Base-by-base conservation (phyloP, 92 coral and sea anemone species). In the Zoanthus sansibaricus region DNA sequence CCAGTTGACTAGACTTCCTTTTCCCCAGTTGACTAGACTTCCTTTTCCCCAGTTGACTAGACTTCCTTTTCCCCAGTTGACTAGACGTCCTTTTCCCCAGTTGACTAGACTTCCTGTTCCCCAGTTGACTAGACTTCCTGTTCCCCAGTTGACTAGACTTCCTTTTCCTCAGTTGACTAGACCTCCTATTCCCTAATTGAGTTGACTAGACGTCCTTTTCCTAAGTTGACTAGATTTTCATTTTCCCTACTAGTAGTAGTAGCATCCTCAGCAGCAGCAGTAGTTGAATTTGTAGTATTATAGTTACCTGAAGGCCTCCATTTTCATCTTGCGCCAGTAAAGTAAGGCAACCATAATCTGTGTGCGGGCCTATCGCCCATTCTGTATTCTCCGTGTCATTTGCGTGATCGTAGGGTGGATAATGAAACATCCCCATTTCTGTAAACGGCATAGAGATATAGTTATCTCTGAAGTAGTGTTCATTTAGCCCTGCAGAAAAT, bases 291-390 rank as follows among this genome's bases (percentile, higher is more conserved):
- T 25, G 25, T 25, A 25, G 25, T 25, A 0, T 25, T 25, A 25
- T 25, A 25, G 25, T 25, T 25, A 25, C 25, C 25, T 80, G 85
- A 64, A 80, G 85, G 31, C 85, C 85, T 46, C 85, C 85, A 16
- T 80, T 80, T 5, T 80, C 75, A 16, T 71, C 70, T 45, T 80
- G 85, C 0, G 85, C 45, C 21, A 80, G 75, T 32, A 80, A 70
- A 11, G 85, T 80, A 21, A 80, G 74, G 46, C 85, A 80, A 17
- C 85, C 85, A 47, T 80, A 80, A 16, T 80, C 85, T 4, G 85
- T 80, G 85, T 80, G 85, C 0, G 85, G 85, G 8, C 85, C 85
- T 3, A 80, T 80, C 5, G 85, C 85, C 85, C 85, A 80, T 31
- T 80, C 75, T 0, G 85, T 80, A 42, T 80, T 68, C 75, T 66